Conservation (phyloP, 2,113 vertebrate genomes). For the Brachypteracias leptosomus region DNA sequence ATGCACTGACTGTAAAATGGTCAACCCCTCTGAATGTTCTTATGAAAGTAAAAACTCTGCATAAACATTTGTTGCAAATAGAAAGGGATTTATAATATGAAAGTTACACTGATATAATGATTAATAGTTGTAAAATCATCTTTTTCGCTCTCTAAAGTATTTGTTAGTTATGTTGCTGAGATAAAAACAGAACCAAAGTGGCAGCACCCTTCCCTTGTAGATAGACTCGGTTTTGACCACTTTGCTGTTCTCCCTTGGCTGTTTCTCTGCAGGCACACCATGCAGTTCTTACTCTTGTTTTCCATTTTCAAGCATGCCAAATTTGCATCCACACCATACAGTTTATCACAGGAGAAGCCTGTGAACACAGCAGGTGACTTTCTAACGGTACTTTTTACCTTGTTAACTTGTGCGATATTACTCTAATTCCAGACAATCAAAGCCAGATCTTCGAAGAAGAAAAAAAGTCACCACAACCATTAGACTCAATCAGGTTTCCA, state of each 20-base stretch:
- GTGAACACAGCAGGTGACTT: background rate
- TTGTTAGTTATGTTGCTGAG: background rate
- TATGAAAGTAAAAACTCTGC: background rate
- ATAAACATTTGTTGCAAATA: background rate
- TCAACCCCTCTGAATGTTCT: background rate
- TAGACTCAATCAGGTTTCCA: background rate
- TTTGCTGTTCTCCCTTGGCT: background rate
- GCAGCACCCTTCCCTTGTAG: background rate
- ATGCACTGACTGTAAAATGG: background rate
- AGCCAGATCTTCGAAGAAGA: background rate
- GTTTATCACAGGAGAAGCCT: background rate
- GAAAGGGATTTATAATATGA: background rate
- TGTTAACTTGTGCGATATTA: background rate
- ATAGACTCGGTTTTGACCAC: background rate
- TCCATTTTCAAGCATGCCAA: background rate
- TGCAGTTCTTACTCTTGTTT: background rate
- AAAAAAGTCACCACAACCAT: background rate
- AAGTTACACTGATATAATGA: background rate
- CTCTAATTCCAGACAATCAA: background rate
- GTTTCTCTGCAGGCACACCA: background rate
- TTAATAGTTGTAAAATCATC: background rate
- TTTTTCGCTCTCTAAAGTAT: background rate
- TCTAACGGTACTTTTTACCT: background rate
- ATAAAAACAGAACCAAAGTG: background rate
- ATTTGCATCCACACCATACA: background rate